Evolutionary conservation across 2,888 invertebrate genomes (phyloP).

Genomic region (Drosophila kanekoi): DNA sequence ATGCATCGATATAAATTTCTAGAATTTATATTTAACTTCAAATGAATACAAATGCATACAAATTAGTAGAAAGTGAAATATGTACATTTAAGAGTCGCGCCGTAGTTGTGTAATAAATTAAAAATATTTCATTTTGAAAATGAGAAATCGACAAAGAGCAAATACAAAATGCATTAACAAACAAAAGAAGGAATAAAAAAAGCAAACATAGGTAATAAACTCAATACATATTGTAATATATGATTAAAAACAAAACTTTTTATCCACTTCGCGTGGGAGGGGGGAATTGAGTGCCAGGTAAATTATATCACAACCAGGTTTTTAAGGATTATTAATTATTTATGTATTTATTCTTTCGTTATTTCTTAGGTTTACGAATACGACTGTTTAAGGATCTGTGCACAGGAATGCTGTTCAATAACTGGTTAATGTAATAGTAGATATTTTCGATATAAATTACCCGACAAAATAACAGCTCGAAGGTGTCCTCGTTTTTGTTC

Average conservation of each 20-base stretch:
- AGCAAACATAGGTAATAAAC: slow-evolving; percentile 65
- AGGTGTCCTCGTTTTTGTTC: background rate
- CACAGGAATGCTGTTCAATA: background rate
- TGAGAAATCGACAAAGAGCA: slow-evolving; percentile 54
- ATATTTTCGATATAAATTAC: slow-evolving; percentile 11
- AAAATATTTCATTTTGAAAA: slow-evolving; percentile 57
- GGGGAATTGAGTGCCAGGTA: background rate
- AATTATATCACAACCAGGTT: background rate
- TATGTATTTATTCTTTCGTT: background rate
- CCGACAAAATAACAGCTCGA: slow-evolving; percentile 25
- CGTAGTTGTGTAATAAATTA: slow-evolving; percentile 74
- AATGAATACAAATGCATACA: slow-evolving; percentile 61
- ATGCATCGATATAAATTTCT: slow-evolving; percentile 67
- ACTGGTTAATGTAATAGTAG: slow-evolving; percentile 22
- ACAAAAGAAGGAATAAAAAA: slow-evolving; percentile 40
- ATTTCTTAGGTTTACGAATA: slow-evolving; percentile 5
- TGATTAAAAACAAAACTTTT: slow-evolving; percentile 34
- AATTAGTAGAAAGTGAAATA: slow-evolving; percentile 71
- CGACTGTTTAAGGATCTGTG: background rate
- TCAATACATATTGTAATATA: slow-evolving; percentile 71
- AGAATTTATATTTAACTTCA: slow-evolving; percentile 77
- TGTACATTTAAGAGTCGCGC: slow-evolving; percentile 64
- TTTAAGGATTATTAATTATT: slow-evolving; percentile 1
- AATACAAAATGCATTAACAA: slow-evolving; percentile 51
- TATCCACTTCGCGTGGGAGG: background rate